phyloP scores from a whole-genome alignment of 2,113 vertebrate genomes.

The Hystrix cristata region DNA sequence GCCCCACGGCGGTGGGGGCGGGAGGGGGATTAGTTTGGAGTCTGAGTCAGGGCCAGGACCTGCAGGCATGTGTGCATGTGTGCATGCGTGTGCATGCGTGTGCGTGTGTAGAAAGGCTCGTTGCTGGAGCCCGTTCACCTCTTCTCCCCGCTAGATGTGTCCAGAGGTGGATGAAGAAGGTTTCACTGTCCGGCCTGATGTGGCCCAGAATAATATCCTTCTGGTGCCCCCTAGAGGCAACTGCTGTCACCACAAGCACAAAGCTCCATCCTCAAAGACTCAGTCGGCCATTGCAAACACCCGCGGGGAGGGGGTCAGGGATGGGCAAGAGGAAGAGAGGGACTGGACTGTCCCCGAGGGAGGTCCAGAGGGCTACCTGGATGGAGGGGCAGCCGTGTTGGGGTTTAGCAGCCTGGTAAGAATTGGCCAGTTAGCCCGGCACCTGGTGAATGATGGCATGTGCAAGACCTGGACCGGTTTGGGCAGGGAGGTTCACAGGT shows the following conservation, averaged over 20 bases:
- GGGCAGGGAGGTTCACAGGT: accelerated
- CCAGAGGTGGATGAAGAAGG: conserved; percentile 97
- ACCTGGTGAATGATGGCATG: no score
- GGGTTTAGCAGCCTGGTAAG: background rate
- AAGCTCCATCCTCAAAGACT: background rate
- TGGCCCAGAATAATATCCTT: conserved; percentile 94
- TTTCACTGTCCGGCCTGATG: conserved; percentile 94
- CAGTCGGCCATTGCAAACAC: background rate
- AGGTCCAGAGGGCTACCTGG: background rate
- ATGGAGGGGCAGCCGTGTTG: background rate
- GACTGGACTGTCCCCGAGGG: no score
- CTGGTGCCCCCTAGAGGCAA: background rate
- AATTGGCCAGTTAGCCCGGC: background rate
- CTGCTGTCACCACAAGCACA: background rate
- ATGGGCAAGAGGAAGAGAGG: background rate
- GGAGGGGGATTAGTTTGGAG: background rate
- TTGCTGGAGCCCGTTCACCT: accelerated
- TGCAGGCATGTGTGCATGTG: accelerated
- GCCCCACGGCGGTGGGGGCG: accelerated
- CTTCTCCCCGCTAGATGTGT: conserved; percentile 86
- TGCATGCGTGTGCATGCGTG: background rate
- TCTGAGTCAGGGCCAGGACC: background rate
- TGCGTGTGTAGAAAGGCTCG: background rate
- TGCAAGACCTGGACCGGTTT: background rate
- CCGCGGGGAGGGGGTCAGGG: no score